Evolutionary conservation across 2,888 invertebrate species (phyloP).

Genomic region (Nesidiocoris tenuis): DNA sequence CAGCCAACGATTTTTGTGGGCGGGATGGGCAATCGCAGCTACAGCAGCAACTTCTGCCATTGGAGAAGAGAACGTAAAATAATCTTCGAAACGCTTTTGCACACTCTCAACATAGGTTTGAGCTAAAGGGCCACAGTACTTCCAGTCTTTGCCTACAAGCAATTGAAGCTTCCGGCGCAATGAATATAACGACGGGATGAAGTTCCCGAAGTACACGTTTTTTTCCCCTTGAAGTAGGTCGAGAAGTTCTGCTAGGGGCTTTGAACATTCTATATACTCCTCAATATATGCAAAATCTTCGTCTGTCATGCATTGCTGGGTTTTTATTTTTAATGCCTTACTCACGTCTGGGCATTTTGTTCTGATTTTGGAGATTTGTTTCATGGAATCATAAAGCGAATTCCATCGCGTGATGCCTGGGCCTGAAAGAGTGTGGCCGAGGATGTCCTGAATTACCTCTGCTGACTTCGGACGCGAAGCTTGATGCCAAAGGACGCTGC

Average conservation of each 20-base stretch:
- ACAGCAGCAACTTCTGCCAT: constrained; percentile 17
- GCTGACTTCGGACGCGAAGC: background rate
- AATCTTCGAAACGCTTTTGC: background rate
- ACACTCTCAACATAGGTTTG: constrained; percentile 6
- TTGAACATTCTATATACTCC: constrained; percentile 7
- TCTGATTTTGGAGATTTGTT: background rate
- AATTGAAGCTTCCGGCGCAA: constrained; percentile 1
- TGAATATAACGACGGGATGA: constrained; percentile 3
- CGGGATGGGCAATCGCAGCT: constrained; percentile 7
- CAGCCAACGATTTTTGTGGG: constrained; percentile 13
- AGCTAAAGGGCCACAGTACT: constrained; percentile 6
- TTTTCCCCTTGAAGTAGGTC: constrained; percentile 31
- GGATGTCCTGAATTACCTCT: background rate
- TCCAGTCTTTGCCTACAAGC: background rate
- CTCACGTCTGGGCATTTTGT: background rate
- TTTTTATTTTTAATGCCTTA: constrained; percentile 4
- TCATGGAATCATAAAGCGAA: background rate
- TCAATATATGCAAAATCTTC: constrained; percentile 16
- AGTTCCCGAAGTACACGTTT: background rate
- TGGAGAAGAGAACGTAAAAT: constrained; percentile 17
- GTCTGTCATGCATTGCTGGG: constrained; percentile 2
- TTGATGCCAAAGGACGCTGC: constrained; percentile 18
- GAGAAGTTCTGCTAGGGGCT: constrained; percentile 4
- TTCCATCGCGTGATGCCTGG: constrained; percentile 28
- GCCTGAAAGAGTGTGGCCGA: constrained; percentile 11